Percentiles rank a stretch among this genome's conserved stretches.
Conservation (phyloP, 2,888 invertebrate species). For the Andrena hattorfiana region DNA sequence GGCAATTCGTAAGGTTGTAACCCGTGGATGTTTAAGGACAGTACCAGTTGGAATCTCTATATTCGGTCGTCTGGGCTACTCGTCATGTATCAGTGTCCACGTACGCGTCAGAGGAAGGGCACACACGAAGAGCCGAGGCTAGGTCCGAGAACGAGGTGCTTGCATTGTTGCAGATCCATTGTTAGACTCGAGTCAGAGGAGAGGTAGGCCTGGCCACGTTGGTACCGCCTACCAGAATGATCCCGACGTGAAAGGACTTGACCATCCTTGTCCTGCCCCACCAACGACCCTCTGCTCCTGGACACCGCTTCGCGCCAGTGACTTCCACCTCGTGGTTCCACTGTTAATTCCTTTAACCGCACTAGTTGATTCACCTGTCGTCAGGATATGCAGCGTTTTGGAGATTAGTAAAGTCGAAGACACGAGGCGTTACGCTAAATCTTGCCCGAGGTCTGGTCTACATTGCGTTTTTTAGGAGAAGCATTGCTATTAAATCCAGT, state of each 20-base stretch:
- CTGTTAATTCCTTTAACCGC: conserved; percentile 14
- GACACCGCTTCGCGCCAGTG: conserved; percentile 4
- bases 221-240: conserved; percentile 83
- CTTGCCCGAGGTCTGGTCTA: not conserved
- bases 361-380: not conserved
- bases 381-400: not conserved
- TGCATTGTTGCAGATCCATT: conserved; percentile 80
- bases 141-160: conserved; percentile 66
- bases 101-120: conserved; percentile 53
- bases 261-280: conserved; percentile 75
- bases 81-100: conserved; percentile 65
- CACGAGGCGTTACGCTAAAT: not conserved
- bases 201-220: conserved; percentile 81
- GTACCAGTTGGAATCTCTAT: conserved; percentile 52
- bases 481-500: no score
- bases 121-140: conserved; percentile 64
- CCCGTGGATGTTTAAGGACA: conserved; percentile 54
- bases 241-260: conserved; percentile 75
- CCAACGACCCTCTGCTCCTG: conserved; percentile 65
- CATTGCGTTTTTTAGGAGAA: no score
- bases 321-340: not conserved
- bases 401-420: conserved; percentile 1
- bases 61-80: conserved; percentile 51
- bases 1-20: conserved; percentile 38
- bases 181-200: conserved; percentile 72